phyloP scores from a whole-genome alignment of 2,888 invertebrate species.

The Epinotia bilunana region DNA sequence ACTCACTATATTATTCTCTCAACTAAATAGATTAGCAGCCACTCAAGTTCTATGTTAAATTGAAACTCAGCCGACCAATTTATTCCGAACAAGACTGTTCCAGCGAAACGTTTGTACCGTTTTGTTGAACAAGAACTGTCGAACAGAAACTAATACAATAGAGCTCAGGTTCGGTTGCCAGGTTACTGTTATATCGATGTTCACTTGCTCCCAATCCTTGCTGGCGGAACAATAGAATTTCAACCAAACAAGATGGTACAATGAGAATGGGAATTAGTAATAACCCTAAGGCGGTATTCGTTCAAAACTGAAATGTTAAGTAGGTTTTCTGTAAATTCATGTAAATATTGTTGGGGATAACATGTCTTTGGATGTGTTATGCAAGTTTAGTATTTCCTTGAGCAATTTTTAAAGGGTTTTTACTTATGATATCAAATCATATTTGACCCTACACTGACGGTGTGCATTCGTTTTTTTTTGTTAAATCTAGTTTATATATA shows the following conservation, averaged over 20 bases:
- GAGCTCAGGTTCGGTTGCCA: conserved; percentile 30
- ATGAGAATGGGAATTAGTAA: neutral
- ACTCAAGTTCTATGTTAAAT: conserved; percentile 16
- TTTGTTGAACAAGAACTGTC: conserved; percentile 33
- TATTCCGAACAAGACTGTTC: conserved; percentile 26
- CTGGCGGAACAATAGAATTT: neutral
- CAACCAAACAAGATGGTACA: neutral
- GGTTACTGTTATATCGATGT: conserved; percentile 38
- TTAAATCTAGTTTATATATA: no score
- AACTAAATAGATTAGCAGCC: neutral
- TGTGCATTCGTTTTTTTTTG: no score
- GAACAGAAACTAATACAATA: conserved; percentile 40
- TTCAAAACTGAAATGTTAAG: conserved; percentile 1
- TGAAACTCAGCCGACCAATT: conserved; percentile 15
- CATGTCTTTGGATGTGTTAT: neutral
- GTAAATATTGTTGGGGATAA: neutral
- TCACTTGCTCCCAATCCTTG: neutral
- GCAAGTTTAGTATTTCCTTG: neutral
- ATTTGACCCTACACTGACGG: no score
- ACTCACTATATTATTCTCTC: neutral
- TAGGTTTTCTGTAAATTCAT: neutral
- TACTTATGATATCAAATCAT: no score
- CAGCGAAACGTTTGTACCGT: conserved; percentile 37
- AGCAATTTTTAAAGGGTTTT: neutral
- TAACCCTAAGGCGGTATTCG: conserved; percentile 15